A percentile compares a stretch with the other conserved stretches of the same genome.
Evolutionary conservation across 2,797 vertebrate species (phyloP).

Genomic region (Lagorchestes hirsutus): DNA sequence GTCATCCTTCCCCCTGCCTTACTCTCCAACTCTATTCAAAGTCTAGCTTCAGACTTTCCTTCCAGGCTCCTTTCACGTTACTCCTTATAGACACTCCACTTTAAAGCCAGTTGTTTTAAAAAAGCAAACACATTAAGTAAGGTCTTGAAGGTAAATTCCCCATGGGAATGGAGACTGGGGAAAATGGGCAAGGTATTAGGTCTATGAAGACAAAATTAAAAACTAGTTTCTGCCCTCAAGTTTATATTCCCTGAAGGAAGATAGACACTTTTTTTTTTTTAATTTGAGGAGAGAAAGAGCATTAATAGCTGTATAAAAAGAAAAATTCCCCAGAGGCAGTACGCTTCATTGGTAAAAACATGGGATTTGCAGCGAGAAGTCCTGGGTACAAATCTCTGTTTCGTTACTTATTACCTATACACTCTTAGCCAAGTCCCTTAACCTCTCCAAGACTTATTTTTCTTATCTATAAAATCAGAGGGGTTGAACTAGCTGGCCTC

Average conservation of each 20-base stretch:
- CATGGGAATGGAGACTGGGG: too few species aligned
- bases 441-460: background rate
- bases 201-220: background rate
- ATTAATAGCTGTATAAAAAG: background rate
- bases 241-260: background rate
- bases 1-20: background rate
- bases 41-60: background rate
- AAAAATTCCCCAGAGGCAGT: background rate
- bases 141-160: background rate
- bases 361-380: background rate
- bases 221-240: background rate
- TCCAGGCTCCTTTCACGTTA: background rate
- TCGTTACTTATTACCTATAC: background rate
- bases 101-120: background rate
- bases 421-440: background rate
- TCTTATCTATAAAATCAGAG: background rate
- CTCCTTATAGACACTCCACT: background rate
- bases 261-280: background rate
- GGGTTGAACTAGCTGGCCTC: background rate
- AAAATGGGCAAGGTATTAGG: background rate
- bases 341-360: background rate
- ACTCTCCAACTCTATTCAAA: background rate
- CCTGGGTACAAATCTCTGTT: background rate
- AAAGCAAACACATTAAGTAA: background rate
- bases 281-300: too few species aligned